phyloP scores from a whole-genome alignment of 1,140 invertebrate genomes.

The Ceratitis capitata region DNA sequence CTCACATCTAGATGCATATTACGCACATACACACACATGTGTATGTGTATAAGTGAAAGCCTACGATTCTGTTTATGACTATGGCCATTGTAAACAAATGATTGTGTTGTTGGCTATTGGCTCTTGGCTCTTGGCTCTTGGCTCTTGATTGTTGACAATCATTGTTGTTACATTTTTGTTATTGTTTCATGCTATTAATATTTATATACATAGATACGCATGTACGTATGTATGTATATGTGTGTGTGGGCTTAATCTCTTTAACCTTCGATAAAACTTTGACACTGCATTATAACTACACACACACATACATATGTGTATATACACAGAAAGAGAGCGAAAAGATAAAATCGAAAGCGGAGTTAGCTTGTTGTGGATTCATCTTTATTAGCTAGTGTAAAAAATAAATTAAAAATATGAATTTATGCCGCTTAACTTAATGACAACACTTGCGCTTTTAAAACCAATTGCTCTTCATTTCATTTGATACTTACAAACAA shows the following conservation, averaged over 20 bases:
- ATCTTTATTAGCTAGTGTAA: too few species aligned
- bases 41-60: background rate
- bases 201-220: background rate
- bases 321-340: background rate
- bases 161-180: too few species aligned
- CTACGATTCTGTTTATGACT: background rate
- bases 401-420: too few species aligned
- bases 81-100: background rate
- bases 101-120: background rate
- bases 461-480: background rate
- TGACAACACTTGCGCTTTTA: background rate
- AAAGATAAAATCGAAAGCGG: background rate
- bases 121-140: too few species aligned
- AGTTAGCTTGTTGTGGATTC: too few species aligned
- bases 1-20: too few species aligned
- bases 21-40: background rate
- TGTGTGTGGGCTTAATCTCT: background rate
- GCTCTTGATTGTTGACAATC: too few species aligned
- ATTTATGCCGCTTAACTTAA: background rate
- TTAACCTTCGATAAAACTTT: conserved; percentile 7
- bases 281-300: background rate
- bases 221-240: background rate
- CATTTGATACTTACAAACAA: too few species aligned
- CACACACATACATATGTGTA: background rate
- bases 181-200: background rate